phyloP scores from a whole-genome alignment of 2,797 vertebrate species.

The Enteromius radiatus region DNA sequence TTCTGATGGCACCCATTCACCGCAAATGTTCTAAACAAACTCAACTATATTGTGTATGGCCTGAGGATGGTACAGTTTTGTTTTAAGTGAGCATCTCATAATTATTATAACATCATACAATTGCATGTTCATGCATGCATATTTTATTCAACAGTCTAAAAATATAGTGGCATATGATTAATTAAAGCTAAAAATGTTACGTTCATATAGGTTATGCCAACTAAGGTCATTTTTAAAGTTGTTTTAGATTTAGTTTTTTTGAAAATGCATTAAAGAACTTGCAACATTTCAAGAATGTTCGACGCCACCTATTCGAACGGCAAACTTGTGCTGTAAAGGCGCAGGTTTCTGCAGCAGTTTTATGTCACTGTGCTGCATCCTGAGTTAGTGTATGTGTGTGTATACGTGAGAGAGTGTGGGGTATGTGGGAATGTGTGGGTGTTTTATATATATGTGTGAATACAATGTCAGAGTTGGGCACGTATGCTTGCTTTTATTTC shows the following conservation, averaged over 20 bases:
- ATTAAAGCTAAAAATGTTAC: neutral
- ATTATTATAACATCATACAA: neutral
- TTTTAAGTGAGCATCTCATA: neutral
- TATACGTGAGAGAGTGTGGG: conserved; percentile 21
- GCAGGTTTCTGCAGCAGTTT: conserved; percentile 1
- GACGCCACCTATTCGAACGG: neutral
- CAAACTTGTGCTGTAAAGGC: neutral
- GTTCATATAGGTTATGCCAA: neutral
- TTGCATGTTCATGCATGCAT: neutral
- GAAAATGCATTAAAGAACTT: neutral
- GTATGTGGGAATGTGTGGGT: conserved; percentile 43
- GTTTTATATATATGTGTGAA: conserved; percentile 22
- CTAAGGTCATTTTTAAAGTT: neutral
- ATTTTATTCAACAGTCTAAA: neutral
- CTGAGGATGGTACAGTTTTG: neutral
- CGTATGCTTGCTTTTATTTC: conserved; percentile 8
- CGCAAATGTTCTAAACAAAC: neutral
- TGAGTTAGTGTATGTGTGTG: conserved; percentile 25
- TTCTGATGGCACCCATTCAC: neutral
- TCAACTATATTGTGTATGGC: neutral
- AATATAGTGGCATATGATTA: neutral
- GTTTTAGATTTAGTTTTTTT: neutral
- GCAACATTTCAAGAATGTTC: neutral
- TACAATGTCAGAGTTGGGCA: conserved; percentile 1
- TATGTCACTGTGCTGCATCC: conserved; percentile 38